phyloP scores from a whole-genome alignment of 2,797 vertebrate genomes.

The Tarsius wallacei region DNA sequence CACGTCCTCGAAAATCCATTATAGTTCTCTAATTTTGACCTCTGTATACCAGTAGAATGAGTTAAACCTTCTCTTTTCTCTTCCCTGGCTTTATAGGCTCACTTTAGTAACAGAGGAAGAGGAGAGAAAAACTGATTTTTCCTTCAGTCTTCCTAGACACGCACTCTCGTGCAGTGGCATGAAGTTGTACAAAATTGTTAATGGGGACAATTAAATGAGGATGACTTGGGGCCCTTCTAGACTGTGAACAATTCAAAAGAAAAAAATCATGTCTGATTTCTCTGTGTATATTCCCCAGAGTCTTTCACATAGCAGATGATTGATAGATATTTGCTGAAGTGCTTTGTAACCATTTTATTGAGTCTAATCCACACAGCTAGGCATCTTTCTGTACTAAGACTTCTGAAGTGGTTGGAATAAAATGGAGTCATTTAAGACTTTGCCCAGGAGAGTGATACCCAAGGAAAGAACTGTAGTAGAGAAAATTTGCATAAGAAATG shows the following conservation, averaged over 20 bases:
- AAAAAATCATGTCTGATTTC: background rate
- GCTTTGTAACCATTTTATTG: background rate
- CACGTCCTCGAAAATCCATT: background rate
- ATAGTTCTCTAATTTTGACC: background rate
- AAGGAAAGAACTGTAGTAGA: background rate
- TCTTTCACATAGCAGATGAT: background rate
- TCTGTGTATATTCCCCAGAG: background rate
- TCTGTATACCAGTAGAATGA: background rate
- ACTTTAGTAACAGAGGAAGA: background rate
- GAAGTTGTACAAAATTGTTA: background rate
- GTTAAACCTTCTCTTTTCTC: background rate
- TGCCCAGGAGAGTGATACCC: background rate
- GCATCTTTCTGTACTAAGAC: background rate
- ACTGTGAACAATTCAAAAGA: background rate
- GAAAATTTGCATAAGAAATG: background rate
- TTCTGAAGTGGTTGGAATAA: constrained; percentile 36
- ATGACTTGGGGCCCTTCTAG: background rate
- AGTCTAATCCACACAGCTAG: background rate
- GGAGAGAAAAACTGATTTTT: background rate
- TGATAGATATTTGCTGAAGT: background rate
- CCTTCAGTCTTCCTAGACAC: background rate
- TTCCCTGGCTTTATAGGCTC: background rate
- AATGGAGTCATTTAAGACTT: background rate
- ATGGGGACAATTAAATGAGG: background rate
- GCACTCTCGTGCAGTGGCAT: background rate